Percentiles rank a stretch among this genome's conserved stretches.
Evolutionary conservation across 2,113 vertebrate genomes (phyloP).

Genomic region (Porphyrio hochstetteri): DNA sequence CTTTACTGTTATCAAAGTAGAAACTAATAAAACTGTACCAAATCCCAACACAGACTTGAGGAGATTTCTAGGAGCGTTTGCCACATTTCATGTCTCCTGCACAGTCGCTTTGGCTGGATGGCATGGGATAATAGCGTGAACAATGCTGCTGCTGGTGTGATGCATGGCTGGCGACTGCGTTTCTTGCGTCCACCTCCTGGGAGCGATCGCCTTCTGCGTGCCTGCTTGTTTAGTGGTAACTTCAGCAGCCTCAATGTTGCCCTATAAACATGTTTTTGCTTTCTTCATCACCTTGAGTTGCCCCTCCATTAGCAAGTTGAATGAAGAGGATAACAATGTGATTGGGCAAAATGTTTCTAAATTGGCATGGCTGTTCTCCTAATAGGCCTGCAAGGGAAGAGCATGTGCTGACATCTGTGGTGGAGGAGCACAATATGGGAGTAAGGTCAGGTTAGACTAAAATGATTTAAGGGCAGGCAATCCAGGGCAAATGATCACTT

Average conservation of each 20-base stretch:
- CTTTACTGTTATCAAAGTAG: neutral
- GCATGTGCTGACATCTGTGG: neutral
- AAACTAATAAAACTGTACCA: neutral
- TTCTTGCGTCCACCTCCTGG: neutral
- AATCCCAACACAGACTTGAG: neutral
- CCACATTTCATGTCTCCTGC: neutral
- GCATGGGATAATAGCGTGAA: neutral
- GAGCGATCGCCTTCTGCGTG: neutral
- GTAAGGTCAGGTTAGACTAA: neutral
- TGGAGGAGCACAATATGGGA: neutral
- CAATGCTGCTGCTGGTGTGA: neutral
- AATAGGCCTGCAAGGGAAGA: neutral
- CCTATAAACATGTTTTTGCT: neutral
- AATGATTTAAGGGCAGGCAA: neutral
- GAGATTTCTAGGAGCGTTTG: neutral
- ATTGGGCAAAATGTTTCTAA: neutral
- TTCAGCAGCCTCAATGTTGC: neutral
- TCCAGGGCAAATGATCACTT: conserved; percentile 3
- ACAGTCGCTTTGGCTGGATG: neutral
- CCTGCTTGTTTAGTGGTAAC: neutral
- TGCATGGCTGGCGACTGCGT: neutral
- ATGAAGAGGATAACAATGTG: neutral
- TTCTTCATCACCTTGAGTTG: neutral
- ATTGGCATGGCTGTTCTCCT: neutral
- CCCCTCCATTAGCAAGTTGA: neutral